phyloP scores from a whole-genome alignment of 2,888 invertebrate genomes.

The Selenia dentaria region DNA sequence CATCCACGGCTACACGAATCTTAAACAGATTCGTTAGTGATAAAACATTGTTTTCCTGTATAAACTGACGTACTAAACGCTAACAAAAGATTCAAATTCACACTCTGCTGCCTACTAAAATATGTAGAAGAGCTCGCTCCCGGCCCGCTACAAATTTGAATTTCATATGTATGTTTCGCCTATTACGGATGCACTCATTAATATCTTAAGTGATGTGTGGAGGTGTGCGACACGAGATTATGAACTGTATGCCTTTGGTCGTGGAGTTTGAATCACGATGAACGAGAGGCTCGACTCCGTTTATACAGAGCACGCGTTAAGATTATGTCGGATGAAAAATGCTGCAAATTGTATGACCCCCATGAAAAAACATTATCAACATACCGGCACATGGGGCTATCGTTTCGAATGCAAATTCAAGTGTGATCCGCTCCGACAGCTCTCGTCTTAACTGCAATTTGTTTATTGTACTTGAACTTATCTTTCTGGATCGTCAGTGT shows the following conservation, averaged over 20 bases:
- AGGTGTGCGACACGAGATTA: conserved; percentile 49
- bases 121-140: conserved; percentile 81
- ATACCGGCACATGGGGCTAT: conserved; percentile 56
- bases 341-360: conserved; percentile 79
- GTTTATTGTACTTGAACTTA: conserved; percentile 30
- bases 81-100: conserved; percentile 84
- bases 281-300: conserved; percentile 45
- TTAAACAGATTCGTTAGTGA: conserved; percentile 43
- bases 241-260: conserved; percentile 48
- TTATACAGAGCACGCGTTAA: conserved; percentile 71
- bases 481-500: conserved; percentile 18
- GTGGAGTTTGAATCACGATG: conserved; percentile 38
- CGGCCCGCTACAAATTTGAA: conserved; percentile 82
- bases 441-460: conserved; percentile 32
- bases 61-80: conserved; percentile 72
- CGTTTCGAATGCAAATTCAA: conserved; percentile 78
- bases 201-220: conserved; percentile 83
- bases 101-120: conserved; percentile 83
- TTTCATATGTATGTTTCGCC: conserved; percentile 84
- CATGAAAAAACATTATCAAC: conserved; percentile 80
- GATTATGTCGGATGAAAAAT: conserved; percentile 79
- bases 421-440: conserved; percentile 24
- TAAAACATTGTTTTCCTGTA: conserved; percentile 66
- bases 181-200: conserved; percentile 85
- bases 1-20: conserved; percentile 29